phyloP scores from a whole-genome alignment of 2,797 vertebrate species.

The Pipistrellus pipistrellus region DNA sequence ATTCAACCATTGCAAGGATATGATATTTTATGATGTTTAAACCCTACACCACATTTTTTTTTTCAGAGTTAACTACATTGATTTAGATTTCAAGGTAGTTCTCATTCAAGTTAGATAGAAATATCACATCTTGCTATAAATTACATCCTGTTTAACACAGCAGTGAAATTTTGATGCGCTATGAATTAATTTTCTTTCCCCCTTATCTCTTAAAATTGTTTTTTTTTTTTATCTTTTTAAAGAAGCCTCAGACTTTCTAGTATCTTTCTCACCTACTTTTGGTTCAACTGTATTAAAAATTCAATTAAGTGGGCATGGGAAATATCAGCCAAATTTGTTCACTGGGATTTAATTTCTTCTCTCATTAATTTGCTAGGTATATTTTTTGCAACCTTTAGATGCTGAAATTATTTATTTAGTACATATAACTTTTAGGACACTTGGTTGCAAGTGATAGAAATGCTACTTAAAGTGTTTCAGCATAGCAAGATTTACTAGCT shows the following conservation, averaged over 20 bases:
- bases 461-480: neutral
- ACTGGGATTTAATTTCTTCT: constrained; percentile 6
- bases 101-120: neutral
- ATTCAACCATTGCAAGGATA: neutral
- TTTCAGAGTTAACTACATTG: neutral
- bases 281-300: constrained; percentile 48
- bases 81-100: constrained; percentile 16
- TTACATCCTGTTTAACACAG: neutral
- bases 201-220: constrained; percentile 10
- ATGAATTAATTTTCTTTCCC: neutral
- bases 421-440: neutral
- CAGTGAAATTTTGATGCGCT: neutral
- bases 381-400: neutral
- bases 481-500: neutral
- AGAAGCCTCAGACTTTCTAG: neutral
- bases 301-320: neutral
- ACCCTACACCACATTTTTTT: neutral
- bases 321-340: neutral
- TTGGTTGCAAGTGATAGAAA: neutral
- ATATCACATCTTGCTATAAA: neutral
- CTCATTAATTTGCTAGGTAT: constrained; percentile 15
- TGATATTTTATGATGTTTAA: neutral
- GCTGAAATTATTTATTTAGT: neutral
- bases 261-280: constrained; percentile 2
- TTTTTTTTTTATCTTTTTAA: neutral